Evolutionary conservation across 2,113 vertebrate genomes (phyloP).

Genomic region (Naja naja): DNA sequence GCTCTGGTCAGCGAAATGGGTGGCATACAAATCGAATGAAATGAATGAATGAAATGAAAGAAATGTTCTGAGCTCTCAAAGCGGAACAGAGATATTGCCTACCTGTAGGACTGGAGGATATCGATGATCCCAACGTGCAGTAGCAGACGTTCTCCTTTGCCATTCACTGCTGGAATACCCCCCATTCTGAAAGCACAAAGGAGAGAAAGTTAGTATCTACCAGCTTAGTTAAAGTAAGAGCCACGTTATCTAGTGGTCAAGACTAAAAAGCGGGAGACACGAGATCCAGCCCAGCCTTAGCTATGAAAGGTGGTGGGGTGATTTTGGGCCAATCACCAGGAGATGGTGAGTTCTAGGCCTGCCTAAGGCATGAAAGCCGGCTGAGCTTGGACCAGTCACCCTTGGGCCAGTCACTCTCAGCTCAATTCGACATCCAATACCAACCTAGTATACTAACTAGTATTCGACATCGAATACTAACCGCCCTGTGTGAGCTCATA

Average conservation of each 20-base stretch:
- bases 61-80: not conserved
- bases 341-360: not conserved
- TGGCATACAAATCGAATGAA: not conserved
- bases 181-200: conserved; percentile 83
- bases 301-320: not conserved
- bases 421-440: too few relatives aligned
- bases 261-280: not conserved
- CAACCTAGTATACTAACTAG: too few relatives aligned
- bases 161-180: conserved; percentile 92
- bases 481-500: too few relatives aligned
- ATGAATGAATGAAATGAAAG: too few relatives aligned
- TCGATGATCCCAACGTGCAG: conserved; percentile 96
- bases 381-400: too few relatives aligned
- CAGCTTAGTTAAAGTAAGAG: not conserved
- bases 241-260: not conserved
- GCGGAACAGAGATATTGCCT: not conserved
- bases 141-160: conserved; percentile 89
- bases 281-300: not conserved
- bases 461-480: too few relatives aligned
- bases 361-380: not conserved
- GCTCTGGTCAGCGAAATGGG: not conserved
- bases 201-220: not conserved
- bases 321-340: not conserved
- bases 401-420: not conserved
- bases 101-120: conserved; percentile 98